Percentiles rank a stretch among this genome's conserved stretches.
These are phyloP conservation scores for Acanthosepion lycidas DNA, from an alignment of 2,888 invertebrate species.

Conservation along the genomic window DNA sequence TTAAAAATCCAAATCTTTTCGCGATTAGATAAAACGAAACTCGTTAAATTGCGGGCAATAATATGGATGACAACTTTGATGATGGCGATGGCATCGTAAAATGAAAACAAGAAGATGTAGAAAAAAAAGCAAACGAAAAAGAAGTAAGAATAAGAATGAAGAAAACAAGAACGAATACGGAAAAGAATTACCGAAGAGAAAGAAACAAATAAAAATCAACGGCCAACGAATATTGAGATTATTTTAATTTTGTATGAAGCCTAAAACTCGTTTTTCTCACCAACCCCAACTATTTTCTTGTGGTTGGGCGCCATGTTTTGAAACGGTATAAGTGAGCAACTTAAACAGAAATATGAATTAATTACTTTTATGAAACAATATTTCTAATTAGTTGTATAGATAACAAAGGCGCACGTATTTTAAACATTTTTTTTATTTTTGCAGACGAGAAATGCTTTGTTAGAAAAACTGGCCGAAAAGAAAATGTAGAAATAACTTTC, in stretches of 20 bases:
- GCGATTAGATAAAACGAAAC: background rate
- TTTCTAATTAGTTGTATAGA: background rate
- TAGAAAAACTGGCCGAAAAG: too few relatives aligned
- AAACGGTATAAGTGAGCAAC: background rate
- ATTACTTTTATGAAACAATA: background rate
- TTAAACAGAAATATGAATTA: background rate
- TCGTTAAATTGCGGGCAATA: background rate
- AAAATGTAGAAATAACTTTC: too few relatives aligned
- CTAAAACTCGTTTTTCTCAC: background rate
- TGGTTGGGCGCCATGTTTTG: background rate
- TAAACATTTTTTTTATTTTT: too few relatives aligned
- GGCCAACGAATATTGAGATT: background rate
- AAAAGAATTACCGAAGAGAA: background rate
- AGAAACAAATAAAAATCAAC: background rate
- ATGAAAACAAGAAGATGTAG: background rate
- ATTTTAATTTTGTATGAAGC: background rate
- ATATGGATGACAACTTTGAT: background rate
- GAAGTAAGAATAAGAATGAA: background rate
- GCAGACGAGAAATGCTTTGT: too few relatives aligned
- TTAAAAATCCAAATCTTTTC: background rate
- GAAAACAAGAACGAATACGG: background rate
- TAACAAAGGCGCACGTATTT: too few relatives aligned
- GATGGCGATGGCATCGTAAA: background rate
- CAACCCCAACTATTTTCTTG: background rate
- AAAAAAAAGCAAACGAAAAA: background rate